A percentile compares a stretch with the other conserved stretches of the same genome.
Conservation (phyloP, 1,140 invertebrate species). For the Neuroterus valhalla region DNA sequence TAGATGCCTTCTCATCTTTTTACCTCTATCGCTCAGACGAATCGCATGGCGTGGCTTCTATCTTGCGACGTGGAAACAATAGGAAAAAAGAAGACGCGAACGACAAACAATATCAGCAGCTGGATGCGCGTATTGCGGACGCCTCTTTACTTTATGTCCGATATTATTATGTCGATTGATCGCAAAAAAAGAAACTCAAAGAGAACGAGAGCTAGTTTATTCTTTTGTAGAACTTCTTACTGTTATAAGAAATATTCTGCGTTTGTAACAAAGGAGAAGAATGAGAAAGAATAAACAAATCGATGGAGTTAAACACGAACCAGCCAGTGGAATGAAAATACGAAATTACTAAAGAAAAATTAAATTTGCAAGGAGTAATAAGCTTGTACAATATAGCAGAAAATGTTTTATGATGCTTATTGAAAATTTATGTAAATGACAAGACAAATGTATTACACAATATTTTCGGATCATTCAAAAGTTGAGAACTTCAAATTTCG, state of each 20-base stretch:
- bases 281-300: constrained; percentile 4
- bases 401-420: too few relatives aligned
- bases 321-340: constrained; percentile 4
- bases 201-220: constrained; percentile 27
- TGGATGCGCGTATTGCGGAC: constrained; percentile 26
- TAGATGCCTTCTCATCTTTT: constrained; percentile 27
- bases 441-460: too few relatives aligned
- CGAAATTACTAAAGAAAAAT: not conserved
- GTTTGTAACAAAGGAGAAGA: not conserved
- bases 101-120: constrained; percentile 28
- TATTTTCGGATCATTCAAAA: too few relatives aligned
- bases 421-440: too few relatives aligned
- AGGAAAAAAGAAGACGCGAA: constrained; percentile 12
- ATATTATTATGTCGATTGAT: constrained; percentile 30
- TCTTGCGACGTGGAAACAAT: constrained; percentile 27
- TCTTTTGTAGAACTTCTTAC: constrained; percentile 29
- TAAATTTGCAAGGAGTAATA: not conserved
- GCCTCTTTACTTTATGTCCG: constrained; percentile 25
- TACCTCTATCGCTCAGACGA: constrained; percentile 20
- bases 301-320: not conserved
- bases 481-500: too few relatives aligned
- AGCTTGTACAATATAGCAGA: not conserved
- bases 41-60: constrained; percentile 5
- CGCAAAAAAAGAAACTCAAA: constrained; percentile 7
- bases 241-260: constrained; percentile 25